Evolutionary conservation across 2,113 vertebrate species (phyloP), one percentile per base, ranked within the genome.

Genomic region (Gnathonemus echidnorhynchus): DNA sequence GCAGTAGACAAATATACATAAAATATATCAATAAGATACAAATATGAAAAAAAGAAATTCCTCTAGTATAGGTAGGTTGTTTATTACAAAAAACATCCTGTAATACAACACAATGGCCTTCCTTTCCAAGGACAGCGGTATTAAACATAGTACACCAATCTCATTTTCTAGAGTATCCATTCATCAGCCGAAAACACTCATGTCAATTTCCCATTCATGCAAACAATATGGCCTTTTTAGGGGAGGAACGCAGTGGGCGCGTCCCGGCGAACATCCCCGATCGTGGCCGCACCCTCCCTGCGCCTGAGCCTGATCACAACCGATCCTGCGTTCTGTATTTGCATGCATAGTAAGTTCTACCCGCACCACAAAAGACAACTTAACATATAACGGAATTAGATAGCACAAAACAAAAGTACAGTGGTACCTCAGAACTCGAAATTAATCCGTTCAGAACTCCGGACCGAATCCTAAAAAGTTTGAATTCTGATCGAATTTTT

Each of bases 241-340:
- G 50, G 2, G 35, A 83, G 70, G 21, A 56, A 21, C 9, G 15
- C 27, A 56, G 94, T 92, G 92, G 83, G 89, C 52, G 53, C 21
- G 89, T 93, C 88, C 90, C 85, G 77, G 83, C 15, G 52, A 88
- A 91, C 58, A 39, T 92, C 92, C 88, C 91, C 91, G 89, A 80
- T 92, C 87, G 77, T 19, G 19, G 92, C 91, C 90, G 88, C 87
- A 86, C 46, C 87, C 92, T 90, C 92, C 90, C 89, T 66, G 19
- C 15, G 88, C 93, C 89, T 93, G 91, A 91, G 91, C 92, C 93
- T 92, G 92, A 90, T 92, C 92, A 92, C 90, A 91, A 93, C 92
- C 10, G 62, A 70, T 70, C 62, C 62, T 27, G n/a, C n/a, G 2
- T 70, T 70, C 62, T 70, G n/a, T 31, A 31, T 70, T 70, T 70